phyloP scores from a whole-genome alignment of 2,797 vertebrate genomes.

The Pangasius krempfi region DNA sequence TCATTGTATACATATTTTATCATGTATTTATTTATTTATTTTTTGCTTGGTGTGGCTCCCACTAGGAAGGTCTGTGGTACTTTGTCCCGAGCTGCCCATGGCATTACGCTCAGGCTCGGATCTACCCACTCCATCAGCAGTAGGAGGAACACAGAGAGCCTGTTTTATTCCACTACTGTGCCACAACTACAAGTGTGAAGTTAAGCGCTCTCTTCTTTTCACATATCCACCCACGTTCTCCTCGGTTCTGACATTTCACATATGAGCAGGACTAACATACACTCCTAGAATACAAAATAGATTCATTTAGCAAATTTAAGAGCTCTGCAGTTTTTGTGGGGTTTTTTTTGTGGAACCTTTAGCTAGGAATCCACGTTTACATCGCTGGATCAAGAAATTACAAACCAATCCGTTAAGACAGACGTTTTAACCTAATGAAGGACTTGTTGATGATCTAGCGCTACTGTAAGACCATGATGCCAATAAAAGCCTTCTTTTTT shows the following conservation, averaged over 20 bases:
- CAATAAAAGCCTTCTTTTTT: neutral
- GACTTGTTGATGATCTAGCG: neutral
- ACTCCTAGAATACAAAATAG: neutral
- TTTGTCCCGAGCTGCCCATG: conserved; percentile 41
- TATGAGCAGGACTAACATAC: neutral
- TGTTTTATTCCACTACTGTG: conserved; percentile 51
- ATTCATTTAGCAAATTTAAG: neutral
- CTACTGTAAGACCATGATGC: neutral
- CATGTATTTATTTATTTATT: too few relatives aligned
- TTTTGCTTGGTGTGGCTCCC: neutral
- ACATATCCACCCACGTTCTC: neutral
- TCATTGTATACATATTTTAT: neutral
- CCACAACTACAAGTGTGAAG: conserved; percentile 59
- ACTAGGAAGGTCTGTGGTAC: conserved; percentile 4
- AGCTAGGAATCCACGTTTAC: neutral
- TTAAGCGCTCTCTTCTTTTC: conserved; percentile 7
- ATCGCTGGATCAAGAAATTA: neutral
- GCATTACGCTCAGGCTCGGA: conserved; percentile 51
- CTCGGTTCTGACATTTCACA: neutral
- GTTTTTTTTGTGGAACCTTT: neutral
- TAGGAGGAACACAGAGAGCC: conserved; percentile 54
- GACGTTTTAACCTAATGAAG: neutral
- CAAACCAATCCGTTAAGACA: too few relatives aligned
- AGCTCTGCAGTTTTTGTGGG: neutral
- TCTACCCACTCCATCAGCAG: conserved; percentile 48